Percentiles rank a stretch among this genome's conserved stretches.
Conservation (phyloP, 2,113 vertebrate genomes). For the Nothobranchius furzeri region DNA sequence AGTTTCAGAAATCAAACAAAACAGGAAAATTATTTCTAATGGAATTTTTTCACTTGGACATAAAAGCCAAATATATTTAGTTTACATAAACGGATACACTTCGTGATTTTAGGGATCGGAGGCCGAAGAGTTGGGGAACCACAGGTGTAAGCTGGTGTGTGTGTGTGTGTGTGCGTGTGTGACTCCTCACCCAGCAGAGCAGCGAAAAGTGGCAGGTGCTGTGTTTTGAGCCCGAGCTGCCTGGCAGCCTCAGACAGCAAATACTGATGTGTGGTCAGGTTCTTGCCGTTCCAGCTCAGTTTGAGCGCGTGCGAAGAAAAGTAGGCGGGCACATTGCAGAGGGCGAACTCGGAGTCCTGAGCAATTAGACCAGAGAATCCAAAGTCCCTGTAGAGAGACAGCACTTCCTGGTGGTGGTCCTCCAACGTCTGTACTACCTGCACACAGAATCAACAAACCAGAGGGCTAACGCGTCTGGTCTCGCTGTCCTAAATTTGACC, state of each 20-base stretch:
- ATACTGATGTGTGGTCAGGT: slow-evolving; percentile 92
- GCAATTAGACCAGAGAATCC: slow-evolving; percentile 92
- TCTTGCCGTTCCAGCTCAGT: slow-evolving; percentile 94
- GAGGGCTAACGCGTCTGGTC: background rate
- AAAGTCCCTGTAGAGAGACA: slow-evolving; percentile 90
- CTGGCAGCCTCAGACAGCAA: slow-evolving; percentile 91
- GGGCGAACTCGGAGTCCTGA: slow-evolving; percentile 91
- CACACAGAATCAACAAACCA: slow-evolving; percentile 1
- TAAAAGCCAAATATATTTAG: too few relatives aligned
- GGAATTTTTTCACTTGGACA: too few relatives aligned
- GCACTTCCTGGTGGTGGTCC: slow-evolving; percentile 94
- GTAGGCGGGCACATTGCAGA: slow-evolving; percentile 91
- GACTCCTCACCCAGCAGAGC: slow-evolving; percentile 85
- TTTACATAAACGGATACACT: too few relatives aligned
- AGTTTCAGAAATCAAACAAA: too few relatives aligned
- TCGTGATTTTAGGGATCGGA: too few relatives aligned
- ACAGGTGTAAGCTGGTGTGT: too few relatives aligned
- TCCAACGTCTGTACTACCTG: slow-evolving; percentile 93
- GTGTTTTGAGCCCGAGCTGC: slow-evolving; percentile 88
- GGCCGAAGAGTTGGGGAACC: too few relatives aligned
- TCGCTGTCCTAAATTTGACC: too few relatives aligned
- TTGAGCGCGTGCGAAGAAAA: slow-evolving; percentile 92
- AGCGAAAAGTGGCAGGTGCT: slow-evolving; percentile 90
- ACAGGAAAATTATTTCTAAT: too few relatives aligned
- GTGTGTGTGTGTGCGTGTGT: background rate